Evolutionary conservation across 2,113 vertebrate species (phyloP).

Genomic region (Myodes glareolus): DNA sequence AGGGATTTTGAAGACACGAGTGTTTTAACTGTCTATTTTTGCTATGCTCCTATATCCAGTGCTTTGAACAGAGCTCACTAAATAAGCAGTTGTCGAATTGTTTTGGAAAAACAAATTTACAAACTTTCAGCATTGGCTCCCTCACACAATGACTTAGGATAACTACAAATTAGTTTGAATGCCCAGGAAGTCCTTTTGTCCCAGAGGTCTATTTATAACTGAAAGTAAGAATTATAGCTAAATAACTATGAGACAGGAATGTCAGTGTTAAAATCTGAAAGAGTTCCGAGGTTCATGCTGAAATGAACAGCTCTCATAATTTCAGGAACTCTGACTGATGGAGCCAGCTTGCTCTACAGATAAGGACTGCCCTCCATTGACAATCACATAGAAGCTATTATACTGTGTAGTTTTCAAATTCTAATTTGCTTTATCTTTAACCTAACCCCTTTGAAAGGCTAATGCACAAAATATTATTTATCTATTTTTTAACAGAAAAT

Average conservation of each 20-base stretch:
- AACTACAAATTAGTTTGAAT: slow-evolving; percentile 58
- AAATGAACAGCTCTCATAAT: neutral
- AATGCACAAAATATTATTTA: slow-evolving; percentile 51
- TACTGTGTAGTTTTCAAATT: slow-evolving; percentile 58
- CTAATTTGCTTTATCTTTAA: slow-evolving; percentile 56
- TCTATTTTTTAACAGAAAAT: slow-evolving; percentile 14
- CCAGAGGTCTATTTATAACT: slow-evolving; percentile 34
- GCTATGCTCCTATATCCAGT: neutral
- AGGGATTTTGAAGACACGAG: neutral
- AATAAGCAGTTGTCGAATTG: neutral
- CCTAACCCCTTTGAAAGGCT: slow-evolving; percentile 57
- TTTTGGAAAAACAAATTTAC: slow-evolving; percentile 19
- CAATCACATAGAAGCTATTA: slow-evolving; percentile 30
- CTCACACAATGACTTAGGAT: slow-evolving; percentile 1
- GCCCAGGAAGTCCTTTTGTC: slow-evolving; percentile 26
- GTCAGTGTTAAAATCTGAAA: slow-evolving; percentile 23
- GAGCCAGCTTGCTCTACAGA: neutral
- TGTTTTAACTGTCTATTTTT: neutral
- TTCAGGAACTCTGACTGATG: slow-evolving; percentile 43
- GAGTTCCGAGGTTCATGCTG: neutral
- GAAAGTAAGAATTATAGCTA: slow-evolving; percentile 47
- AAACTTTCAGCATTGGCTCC: neutral
- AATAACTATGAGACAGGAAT: slow-evolving; percentile 48
- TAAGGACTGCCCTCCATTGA: slow-evolving; percentile 26
- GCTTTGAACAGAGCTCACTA: slow-evolving; percentile 12